phyloP scores from a whole-genome alignment of 2,888 invertebrate species.

The Chirona hameri region DNA sequence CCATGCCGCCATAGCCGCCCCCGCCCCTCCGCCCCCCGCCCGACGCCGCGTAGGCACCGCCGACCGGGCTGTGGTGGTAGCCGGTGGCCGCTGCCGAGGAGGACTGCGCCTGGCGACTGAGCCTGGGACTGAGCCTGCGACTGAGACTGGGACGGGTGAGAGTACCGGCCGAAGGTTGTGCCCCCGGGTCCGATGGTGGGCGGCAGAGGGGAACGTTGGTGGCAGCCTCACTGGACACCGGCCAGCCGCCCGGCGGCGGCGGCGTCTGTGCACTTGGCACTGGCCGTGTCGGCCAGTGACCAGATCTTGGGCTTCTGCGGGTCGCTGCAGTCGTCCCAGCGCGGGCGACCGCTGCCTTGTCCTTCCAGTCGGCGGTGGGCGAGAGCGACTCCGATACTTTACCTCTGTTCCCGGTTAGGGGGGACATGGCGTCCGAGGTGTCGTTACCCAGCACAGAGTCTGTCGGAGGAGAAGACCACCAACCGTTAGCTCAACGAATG shows the following conservation, averaged over 20 bases:
- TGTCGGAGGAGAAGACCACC: not conserved
- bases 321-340: slow-evolving; percentile 25
- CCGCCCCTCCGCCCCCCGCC: slow-evolving; percentile 6
- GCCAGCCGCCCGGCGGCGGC: slow-evolving; percentile 58
- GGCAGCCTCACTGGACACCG: slow-evolving; percentile 31
- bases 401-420: slow-evolving; percentile 8
- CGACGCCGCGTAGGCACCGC: not conserved
- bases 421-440: not conserved
- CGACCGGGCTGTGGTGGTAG: slow-evolving; percentile 1
- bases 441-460: not conserved
- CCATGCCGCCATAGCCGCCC: slow-evolving; percentile 30
- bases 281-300: slow-evolving; percentile 90
- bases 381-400: slow-evolving; percentile 23
- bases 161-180: slow-evolving; percentile 37
- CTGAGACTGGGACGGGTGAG: slow-evolving; percentile 36
- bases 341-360: not conserved
- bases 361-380: not conserved
- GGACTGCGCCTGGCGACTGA: not conserved
- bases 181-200: slow-evolving; percentile 38
- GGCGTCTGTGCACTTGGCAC: slow-evolving; percentile 91
- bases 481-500: not conserved
- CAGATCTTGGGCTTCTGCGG: slow-evolving; percentile 83
- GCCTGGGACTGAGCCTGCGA: not conserved
- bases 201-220: slow-evolving; percentile 39
- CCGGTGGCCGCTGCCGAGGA: slow-evolving; percentile 6